Evolutionary conservation across 2,888 invertebrate genomes (phyloP).

Genomic region (Amorpha juglandis): DNA sequence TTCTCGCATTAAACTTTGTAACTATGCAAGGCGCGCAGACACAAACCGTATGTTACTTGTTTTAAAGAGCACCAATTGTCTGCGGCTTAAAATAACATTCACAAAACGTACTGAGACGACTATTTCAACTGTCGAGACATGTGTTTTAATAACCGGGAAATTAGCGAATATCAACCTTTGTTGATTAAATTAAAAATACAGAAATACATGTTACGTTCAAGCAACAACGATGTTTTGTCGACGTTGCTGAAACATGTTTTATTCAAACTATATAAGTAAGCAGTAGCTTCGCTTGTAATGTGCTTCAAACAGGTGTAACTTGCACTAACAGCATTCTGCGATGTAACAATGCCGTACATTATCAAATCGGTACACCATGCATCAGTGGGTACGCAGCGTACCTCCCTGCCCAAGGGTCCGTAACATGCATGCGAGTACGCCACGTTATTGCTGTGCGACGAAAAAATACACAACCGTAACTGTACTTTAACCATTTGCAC

Average conservation of each 20-base stretch:
- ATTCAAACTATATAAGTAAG: constrained; percentile 19
- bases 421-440: constrained; percentile 62
- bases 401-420: constrained; percentile 71
- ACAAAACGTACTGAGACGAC: not conserved
- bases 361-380: constrained; percentile 70
- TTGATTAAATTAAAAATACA: not conserved
- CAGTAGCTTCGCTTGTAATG: constrained; percentile 35
- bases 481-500: constrained; percentile 36
- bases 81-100: constrained; percentile 19
- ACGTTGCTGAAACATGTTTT: constrained; percentile 11
- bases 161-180: not conserved
- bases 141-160: constrained; percentile 10
- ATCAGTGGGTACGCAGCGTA: constrained; percentile 64
- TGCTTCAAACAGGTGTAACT: constrained; percentile 59
- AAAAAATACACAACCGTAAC: constrained; percentile 27
- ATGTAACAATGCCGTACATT: constrained; percentile 50
- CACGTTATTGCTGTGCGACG: constrained; percentile 30
- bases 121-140: constrained; percentile 1
- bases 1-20: not conserved
- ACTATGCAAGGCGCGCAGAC: constrained; percentile 2
- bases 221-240: not conserved
- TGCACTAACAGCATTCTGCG: constrained; percentile 57
- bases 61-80: constrained; percentile 19
- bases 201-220: not conserved
- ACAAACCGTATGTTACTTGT: not conserved